These are phyloP conservation scores for Drosophila pectinifera DNA, from an alignment of 1,140 invertebrate species.

Conservation along the genomic window DNA sequence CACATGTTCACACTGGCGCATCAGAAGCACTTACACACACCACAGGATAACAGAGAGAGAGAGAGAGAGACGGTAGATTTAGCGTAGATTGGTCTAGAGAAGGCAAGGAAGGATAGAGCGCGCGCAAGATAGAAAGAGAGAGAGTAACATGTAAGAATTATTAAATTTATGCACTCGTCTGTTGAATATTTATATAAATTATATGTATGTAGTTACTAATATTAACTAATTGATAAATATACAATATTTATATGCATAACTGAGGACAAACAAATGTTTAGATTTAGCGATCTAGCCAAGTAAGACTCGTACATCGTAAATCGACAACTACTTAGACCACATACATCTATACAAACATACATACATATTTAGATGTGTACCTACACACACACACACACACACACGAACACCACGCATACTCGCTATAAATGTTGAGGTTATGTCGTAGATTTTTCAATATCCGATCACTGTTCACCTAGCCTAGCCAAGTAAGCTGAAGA, in stretches of 20 bases:
- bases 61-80: conserved; percentile 27
- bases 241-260: conserved; percentile 60
- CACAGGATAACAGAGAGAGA: conserved; percentile 25
- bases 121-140: conserved; percentile 19
- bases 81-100: conserved; percentile 35
- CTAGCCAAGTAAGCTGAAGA: conserved; percentile 58
- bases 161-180: conserved; percentile 80
- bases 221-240: conserved; percentile 73
- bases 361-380: conserved; percentile 18
- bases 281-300: conserved; percentile 38
- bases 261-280: conserved; percentile 49
- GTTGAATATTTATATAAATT: conserved; percentile 75
- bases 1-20: conserved; percentile 36
- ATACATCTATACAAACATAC: conserved; percentile 25
- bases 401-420: conserved; percentile 40
- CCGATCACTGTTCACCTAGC: conserved; percentile 67
- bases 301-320: conserved; percentile 45
- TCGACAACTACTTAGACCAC: conserved; percentile 47
- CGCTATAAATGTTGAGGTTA: conserved; percentile 71
- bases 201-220: conserved; percentile 70
- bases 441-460: conserved; percentile 76
- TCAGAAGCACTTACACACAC: conserved; percentile 25
- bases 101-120: background rate
- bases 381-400: conserved; percentile 18
- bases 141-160: conserved; percentile 57